Evolutionary conservation across 2,113 vertebrate species (phyloP).

Genomic region (Podilymbus podiceps): DNA sequence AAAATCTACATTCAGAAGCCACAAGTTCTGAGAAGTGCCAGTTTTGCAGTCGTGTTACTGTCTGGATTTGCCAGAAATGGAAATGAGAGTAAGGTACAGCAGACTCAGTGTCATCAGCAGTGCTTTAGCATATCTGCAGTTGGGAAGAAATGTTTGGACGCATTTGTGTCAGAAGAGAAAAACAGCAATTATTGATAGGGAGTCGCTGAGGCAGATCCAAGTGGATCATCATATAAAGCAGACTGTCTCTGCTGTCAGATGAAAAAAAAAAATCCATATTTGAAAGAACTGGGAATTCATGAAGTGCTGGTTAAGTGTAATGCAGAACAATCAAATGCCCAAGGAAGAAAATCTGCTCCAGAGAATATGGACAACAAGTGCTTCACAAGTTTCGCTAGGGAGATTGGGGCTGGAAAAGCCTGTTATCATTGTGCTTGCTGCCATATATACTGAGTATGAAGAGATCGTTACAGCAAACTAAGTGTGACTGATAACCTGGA

Average conservation of each 20-base stretch:
- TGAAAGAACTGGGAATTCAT: neutral
- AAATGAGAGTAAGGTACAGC: neutral
- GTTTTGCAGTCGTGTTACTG: neutral
- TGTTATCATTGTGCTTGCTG: neutral
- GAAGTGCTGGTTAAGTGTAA: neutral
- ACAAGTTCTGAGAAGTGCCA: neutral
- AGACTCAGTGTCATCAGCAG: neutral
- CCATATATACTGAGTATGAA: neutral
- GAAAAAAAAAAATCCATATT: neutral
- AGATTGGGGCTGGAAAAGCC: neutral
- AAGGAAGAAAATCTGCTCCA: neutral
- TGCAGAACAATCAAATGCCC: neutral
- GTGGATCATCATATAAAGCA: neutral
- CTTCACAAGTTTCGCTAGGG: neutral
- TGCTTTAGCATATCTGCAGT: neutral
- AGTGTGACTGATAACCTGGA: neutral
- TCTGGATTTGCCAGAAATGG: conserved; percentile 11
- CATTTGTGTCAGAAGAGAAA: neutral
- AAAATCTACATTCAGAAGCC: neutral
- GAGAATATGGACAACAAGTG: neutral
- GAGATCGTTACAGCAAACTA: neutral
- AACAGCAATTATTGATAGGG: neutral
- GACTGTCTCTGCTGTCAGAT: neutral
- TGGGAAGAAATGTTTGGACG: neutral
- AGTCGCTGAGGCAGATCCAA: neutral